These are phyloP conservation scores for Gambelia wislizenii DNA, from an alignment of 2,797 vertebrate genomes.

Conservation along the genomic window DNA sequence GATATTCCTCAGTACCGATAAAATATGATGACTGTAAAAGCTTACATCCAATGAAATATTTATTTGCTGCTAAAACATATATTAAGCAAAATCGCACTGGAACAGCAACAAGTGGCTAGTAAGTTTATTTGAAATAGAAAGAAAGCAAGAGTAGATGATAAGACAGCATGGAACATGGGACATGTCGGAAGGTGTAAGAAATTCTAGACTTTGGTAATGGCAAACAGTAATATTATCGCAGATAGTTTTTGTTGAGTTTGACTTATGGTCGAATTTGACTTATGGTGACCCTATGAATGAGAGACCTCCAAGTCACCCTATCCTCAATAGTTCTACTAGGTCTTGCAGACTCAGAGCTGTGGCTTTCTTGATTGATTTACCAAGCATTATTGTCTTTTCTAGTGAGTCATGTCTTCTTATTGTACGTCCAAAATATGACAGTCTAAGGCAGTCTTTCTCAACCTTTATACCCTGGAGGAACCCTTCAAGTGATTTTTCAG, in stretches of 20 bases:
- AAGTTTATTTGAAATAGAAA: background rate
- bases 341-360: no score
- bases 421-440: no score
- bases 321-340: no score
- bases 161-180: background rate
- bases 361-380: no score
- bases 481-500: no score
- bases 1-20: constrained; percentile 5
- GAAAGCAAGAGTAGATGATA: background rate
- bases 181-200: background rate
- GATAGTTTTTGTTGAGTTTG: background rate
- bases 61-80: background rate
- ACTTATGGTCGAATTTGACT: no score
- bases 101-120: background rate
- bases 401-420: no score
- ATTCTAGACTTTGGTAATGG: background rate
- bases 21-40: background rate
- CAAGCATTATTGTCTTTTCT: no score
- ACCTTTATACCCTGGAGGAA: no score
- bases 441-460: no score
- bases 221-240: background rate
- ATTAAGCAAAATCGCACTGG: background rate
- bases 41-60: background rate
- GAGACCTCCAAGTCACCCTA: no score
- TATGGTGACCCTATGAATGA: no score